These are phyloP conservation scores for Patiria miniata DNA, from an alignment of 35 echinoderm and acorn worm genomes.

Conservation along the genomic window DNA sequence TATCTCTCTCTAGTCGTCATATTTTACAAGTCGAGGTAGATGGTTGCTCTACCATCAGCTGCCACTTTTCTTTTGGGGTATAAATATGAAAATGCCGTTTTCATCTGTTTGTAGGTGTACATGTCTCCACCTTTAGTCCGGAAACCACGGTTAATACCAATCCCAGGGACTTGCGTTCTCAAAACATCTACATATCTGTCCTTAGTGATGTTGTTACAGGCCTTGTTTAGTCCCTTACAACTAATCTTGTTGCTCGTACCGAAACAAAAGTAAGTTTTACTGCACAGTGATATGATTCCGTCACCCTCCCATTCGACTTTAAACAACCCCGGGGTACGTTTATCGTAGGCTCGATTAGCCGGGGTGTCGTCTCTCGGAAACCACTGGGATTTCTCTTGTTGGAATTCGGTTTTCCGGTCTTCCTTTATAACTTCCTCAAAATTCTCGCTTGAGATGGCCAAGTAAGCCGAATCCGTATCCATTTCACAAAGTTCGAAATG, in stretches of 20 bases:
- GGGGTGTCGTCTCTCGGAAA: slow-evolving; percentile 25
- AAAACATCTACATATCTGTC: background rate
- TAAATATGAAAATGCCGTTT: background rate
- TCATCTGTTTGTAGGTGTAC: background rate
- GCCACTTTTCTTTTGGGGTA: background rate
- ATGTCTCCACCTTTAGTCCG: background rate
- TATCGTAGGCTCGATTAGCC: slow-evolving; percentile 37
- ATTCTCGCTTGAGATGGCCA: no score
- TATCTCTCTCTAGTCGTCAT: no score
- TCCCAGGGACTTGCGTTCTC: background rate
- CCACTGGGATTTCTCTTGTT: slow-evolving; percentile 25
- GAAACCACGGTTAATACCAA: background rate
- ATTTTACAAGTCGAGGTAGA: background rate
- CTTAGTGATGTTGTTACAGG: background rate
- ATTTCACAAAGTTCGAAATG: slow-evolving; percentile 31
- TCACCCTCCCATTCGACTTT: slow-evolving; percentile 38
- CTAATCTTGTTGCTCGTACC: background rate
- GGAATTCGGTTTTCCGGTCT: no score
- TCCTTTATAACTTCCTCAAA: no score
- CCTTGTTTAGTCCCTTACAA: slow-evolving; percentile 19
- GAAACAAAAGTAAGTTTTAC: background rate
- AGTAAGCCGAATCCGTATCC: slow-evolving; percentile 2
- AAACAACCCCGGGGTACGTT: slow-evolving; percentile 53
- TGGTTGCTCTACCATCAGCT: background rate
- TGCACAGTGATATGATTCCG: background rate